Conservation (phyloP, 2,113 vertebrate species). For the Lathamus discolor region DNA sequence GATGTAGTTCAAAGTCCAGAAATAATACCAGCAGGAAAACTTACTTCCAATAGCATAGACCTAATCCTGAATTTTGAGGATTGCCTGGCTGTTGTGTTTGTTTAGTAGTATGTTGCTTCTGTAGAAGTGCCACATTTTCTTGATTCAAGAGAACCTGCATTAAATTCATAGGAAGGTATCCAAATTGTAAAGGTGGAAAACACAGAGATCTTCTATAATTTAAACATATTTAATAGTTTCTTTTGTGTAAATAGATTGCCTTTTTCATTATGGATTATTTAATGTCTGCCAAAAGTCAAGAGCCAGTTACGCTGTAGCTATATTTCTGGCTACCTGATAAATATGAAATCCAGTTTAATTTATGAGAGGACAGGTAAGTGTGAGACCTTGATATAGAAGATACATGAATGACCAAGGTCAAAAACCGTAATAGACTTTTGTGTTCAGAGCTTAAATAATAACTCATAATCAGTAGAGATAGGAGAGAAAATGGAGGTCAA, state of each 20-base stretch:
- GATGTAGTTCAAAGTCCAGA: neutral
- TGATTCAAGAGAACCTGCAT: neutral
- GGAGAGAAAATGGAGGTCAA: conserved; percentile 52
- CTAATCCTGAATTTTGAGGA: neutral
- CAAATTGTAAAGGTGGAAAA: neutral
- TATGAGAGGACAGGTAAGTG: conserved; percentile 41
- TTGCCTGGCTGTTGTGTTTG: neutral
- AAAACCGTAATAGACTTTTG: conserved; percentile 47
- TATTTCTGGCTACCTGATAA: conserved; percentile 43
- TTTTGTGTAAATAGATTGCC: neutral
- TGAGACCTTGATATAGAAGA: conserved; percentile 13
- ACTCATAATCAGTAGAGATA: conserved; percentile 39
- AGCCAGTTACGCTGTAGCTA: neutral
- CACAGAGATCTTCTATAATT: neutral
- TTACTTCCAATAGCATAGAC: neutral
- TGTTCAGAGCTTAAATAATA: conserved; percentile 59
- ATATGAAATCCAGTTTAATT: conserved; percentile 60
- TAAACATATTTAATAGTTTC: neutral
- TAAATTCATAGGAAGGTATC: neutral
- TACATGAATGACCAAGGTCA: conserved; percentile 51
- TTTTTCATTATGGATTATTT: conserved; percentile 40
- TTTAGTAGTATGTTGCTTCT: neutral
- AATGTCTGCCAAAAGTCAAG: conserved; percentile 41
- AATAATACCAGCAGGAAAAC: neutral
- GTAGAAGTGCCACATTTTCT: neutral